Evolutionary conservation across 1,140 invertebrate species (phyloP).

Genomic region (Lepeophtheirus salmonis): DNA sequence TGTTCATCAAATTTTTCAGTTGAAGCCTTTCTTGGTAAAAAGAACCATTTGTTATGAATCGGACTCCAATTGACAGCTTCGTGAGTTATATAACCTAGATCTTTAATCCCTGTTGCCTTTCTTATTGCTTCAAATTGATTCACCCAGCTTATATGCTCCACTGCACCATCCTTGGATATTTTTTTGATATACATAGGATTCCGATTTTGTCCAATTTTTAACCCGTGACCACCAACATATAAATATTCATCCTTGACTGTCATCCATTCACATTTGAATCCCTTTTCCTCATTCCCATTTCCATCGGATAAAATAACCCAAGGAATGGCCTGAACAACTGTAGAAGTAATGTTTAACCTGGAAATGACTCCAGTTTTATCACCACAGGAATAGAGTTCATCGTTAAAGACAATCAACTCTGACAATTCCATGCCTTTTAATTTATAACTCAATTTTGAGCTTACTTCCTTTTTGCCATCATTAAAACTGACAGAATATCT

Average conservation of each 20-base stretch:
- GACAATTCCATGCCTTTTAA: conserved; percentile 96
- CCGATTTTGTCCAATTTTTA: conserved; percentile 70
- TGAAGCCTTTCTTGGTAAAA: conserved; percentile 73
- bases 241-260: conserved; percentile 71
- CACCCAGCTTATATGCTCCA: conserved; percentile 56
- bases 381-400: conserved; percentile 73
- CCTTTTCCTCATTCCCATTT: conserved; percentile 56
- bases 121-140: conserved; percentile 43
- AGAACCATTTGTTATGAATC: conserved; percentile 67
- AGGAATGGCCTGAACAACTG: conserved; percentile 47
- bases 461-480: too few relatives aligned
- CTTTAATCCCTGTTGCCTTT: conserved; percentile 39
- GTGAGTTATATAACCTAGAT: conserved; percentile 67
- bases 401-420: conserved; percentile 83
- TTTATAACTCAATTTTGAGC: too few relatives aligned
- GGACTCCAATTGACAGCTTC: conserved; percentile 80
- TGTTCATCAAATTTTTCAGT: conserved; percentile 67
- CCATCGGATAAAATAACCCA: conserved; percentile 87
- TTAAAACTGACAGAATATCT: too few relatives aligned
- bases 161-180: conserved; percentile 54
- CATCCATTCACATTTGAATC: conserved; percentile 63
- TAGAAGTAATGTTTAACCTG: conserved; percentile 36
- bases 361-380: conserved; percentile 89
- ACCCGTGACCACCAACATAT: conserved; percentile 86
- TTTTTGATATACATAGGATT: conserved; percentile 89